Base-by-base conservation (phyloP, 1,140 invertebrate genomes). In the Drosophila dunni region DNA sequence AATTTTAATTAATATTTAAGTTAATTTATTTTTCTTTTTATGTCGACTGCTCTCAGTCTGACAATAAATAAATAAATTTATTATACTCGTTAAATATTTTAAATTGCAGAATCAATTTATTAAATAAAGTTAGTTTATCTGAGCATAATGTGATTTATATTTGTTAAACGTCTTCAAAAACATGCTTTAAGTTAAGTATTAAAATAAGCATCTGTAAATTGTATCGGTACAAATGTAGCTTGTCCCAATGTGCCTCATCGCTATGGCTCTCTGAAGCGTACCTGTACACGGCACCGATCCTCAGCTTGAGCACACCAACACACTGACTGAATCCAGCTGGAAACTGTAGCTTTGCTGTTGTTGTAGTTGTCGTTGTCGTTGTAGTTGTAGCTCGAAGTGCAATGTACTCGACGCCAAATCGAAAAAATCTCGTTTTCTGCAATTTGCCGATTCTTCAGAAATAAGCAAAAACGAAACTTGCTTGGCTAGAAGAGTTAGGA, bases 401-500 rank as follows among this genome's bases (percentile, higher is more conserved):
- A 89, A 79, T 75, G 85, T 79, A 89, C 84, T 90, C 84, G 63
- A 75, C 63, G 51, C 44, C 56, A 70, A 86, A 76, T 66, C 75
- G 77, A 65, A 68, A 48, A 86, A 89, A 88, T 88, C 84, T 88
- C 82, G 84, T 88, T 88, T 88, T 79, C 77, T 73, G 83, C 83
- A 88, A 88, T 71, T 83, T 74, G 74, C 84, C 83, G 84, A 89
- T 88, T 88, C 83, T 88, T 88, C 83, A 75, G 83, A 88, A 86
- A 86, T 68, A 81, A 79, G 63, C 34, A 78, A 77, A 83, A 89
- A 89, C 66, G 80, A 89, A 80, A 89, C 84, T 89, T 68, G 84
- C 81, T 79, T 71, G 67, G 68, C 61, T 61, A 69, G 61, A 61
- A 75, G 80, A 69, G 77, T 61, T 51, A 66, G 62, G 36, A 46